Evolutionary conservation across 2,888 invertebrate species (phyloP), one percentile per base, ranked within the genome.

Genomic region (Harmothoe impar): DNA sequence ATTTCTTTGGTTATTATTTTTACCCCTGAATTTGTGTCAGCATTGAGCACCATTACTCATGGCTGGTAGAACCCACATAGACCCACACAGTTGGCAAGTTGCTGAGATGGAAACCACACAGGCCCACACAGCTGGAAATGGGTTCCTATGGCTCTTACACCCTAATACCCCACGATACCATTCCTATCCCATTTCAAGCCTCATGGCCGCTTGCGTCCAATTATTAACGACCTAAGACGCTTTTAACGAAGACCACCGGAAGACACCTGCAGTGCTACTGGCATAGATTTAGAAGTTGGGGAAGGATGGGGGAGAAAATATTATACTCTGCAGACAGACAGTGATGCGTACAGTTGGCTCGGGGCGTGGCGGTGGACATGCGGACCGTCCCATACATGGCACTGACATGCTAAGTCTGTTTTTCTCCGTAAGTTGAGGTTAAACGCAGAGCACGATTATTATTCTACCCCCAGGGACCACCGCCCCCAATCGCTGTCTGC

Each of bases 161-260:
- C 43, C 43, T 43, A 43, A 43, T 62, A 20, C 62, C n/a, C 3
- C 62, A 62, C 15, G 62, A 3, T 62, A 20, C n/a, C 62, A 20
- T 62, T n/a, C 62, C 62, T 62, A 20, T 62, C 62, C 62, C 62
- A 62, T 62, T 62, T n/a, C 62, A 62, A 20, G n/a, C 62, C 62
- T 62, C 62, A 62, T n/a, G 62, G 62, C 0, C 62, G n/a, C 62
- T 62, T n/a, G n/a, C 62, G n/a, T n/a, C n/a, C 62, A 20, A 62
- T 62, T 62, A 62, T 62, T 62, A 62, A 62, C 62, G 62, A 62
- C 20, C 54, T 52, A 10, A 15, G 54, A 17, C 54, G 12, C 10
- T 62, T 20, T 20, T 62, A 62, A 62, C 62, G 62, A 62, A 62
- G 62, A n/a, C 62, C 62, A 62, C 62, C 62, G 62, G 62, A 62